These are phyloP conservation scores for Drosophila algonquin DNA, from an alignment of 2,888 invertebrate genomes.

Conservation along the genomic window DNA sequence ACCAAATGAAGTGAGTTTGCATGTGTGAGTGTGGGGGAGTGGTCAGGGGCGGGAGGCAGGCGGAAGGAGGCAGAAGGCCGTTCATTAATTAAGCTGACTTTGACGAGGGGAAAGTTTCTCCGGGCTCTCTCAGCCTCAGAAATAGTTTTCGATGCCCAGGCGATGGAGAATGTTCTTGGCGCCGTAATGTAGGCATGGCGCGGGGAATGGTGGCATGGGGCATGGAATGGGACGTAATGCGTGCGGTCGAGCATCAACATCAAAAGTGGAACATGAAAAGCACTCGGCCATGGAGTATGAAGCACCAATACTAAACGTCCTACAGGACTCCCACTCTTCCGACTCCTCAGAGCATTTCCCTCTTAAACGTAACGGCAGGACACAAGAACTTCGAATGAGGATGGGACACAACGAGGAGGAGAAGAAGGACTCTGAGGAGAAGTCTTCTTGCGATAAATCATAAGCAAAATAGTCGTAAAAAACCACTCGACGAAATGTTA, in stretches of 20 bases:
- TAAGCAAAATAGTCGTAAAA: slow-evolving; percentile 67
- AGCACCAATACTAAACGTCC: background rate
- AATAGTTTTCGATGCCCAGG: slow-evolving; percentile 36
- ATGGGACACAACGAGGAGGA: background rate
- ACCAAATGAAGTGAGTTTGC: background rate
- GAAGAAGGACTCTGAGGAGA: slow-evolving; percentile 11
- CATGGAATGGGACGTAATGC: slow-evolving; percentile 56
- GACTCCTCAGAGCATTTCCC: background rate
- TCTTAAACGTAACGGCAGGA: slow-evolving; percentile 3
- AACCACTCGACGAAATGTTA: slow-evolving; percentile 53
- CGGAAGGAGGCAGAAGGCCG: slow-evolving; percentile 11
- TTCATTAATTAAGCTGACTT: slow-evolving; percentile 79
- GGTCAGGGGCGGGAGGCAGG: background rate
- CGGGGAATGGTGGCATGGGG: slow-evolving; percentile 6
- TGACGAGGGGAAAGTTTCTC: slow-evolving; percentile 74
- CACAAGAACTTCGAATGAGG: background rate
- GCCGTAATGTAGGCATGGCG: background rate
- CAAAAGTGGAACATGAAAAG: slow-evolving; percentile 73
- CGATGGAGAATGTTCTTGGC: slow-evolving; percentile 17
- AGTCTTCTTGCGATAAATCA: slow-evolving; percentile 65
- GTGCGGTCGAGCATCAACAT: slow-evolving; percentile 63
- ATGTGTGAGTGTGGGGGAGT: slow-evolving; percentile 2
- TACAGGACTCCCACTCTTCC: slow-evolving; percentile 2
- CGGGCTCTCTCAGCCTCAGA: slow-evolving; percentile 24
- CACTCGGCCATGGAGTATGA: slow-evolving; percentile 70